Percentiles rank a stretch among this genome's conserved stretches.
Conservation (phyloP, 2,888 invertebrate genomes). For the Crepidodera aurea region DNA sequence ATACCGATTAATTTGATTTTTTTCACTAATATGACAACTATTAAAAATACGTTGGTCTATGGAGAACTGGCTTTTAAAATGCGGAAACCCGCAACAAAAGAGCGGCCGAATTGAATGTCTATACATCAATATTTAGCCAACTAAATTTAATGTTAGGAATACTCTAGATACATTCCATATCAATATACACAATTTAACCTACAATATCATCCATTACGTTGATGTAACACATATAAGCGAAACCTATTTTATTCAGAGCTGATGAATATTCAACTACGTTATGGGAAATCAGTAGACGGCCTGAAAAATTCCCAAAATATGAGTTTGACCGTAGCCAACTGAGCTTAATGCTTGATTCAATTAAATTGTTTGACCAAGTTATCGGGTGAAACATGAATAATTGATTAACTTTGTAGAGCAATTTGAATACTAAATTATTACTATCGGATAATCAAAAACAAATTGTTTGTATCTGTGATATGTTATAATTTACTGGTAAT, state of each 20-base stretch:
- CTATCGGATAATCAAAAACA: constrained; percentile 1
- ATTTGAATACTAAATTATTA: constrained; percentile 2
- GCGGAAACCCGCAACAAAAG: no score
- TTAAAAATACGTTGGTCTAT: no score
- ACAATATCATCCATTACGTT: no score
- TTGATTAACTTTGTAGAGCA: not conserved
- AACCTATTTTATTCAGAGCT: not conserved
- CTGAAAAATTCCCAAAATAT: not conserved
- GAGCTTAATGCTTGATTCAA: constrained; percentile 1
- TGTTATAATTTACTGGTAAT: not conserved
- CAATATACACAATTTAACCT: not conserved
- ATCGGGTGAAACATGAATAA: not conserved
- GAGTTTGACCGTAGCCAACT: not conserved
- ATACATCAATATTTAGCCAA: no score
- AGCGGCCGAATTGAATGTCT: no score
- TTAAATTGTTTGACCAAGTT: constrained; percentile 3
- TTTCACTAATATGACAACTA: no score
- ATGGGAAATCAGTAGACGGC: not conserved
- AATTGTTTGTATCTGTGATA: not conserved
- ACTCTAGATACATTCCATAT: not conserved
- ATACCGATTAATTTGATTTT: no score
- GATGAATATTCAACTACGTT: not conserved
- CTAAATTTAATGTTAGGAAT: not conserved
- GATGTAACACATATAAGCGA: no score
- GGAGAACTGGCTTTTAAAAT: no score